Evolutionary conservation across 2,113 vertebrate species (phyloP).

Genomic region (Phylloscopus whistleri): DNA sequence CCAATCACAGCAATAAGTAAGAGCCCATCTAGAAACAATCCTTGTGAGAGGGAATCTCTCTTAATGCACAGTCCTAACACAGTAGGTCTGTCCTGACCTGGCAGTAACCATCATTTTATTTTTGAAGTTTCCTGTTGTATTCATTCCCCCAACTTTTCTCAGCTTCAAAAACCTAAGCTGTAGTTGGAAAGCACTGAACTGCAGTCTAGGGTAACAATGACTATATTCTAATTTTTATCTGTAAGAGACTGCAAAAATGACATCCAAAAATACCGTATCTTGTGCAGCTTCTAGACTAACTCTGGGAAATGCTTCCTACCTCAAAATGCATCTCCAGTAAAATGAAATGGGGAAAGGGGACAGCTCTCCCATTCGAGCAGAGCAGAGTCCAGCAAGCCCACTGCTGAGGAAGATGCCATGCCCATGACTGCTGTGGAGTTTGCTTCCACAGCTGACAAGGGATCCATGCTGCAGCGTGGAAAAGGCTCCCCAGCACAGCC

Average conservation of each 20-base stretch:
- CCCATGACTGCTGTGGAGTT: not conserved
- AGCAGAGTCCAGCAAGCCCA: not conserved
- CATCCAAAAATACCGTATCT: not conserved
- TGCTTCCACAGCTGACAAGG: not conserved
- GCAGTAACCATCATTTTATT: not conserved
- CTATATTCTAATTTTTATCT: not conserved
- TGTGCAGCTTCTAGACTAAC: not conserved
- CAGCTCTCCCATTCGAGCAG: not conserved
- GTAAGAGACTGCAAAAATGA: not conserved
- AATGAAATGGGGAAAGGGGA: not conserved
- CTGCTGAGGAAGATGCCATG: not conserved
- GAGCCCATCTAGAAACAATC: not conserved
- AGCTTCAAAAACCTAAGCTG: not conserved
- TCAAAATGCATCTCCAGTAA: not conserved
- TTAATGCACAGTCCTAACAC: not conserved
- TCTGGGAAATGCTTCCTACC: not conserved
- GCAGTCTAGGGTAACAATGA: not conserved
- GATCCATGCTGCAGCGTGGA: not conserved
- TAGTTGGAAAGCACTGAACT: not conserved
- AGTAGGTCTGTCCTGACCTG: not conserved
- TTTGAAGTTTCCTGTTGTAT: not conserved
- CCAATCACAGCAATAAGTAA: not conserved
- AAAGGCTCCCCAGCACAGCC: not conserved
- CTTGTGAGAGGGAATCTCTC: not conserved
- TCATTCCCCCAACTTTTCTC: not conserved